Conservation (phyloP, 2,797 vertebrate species). For the Bryconaethiops microstoma region DNA sequence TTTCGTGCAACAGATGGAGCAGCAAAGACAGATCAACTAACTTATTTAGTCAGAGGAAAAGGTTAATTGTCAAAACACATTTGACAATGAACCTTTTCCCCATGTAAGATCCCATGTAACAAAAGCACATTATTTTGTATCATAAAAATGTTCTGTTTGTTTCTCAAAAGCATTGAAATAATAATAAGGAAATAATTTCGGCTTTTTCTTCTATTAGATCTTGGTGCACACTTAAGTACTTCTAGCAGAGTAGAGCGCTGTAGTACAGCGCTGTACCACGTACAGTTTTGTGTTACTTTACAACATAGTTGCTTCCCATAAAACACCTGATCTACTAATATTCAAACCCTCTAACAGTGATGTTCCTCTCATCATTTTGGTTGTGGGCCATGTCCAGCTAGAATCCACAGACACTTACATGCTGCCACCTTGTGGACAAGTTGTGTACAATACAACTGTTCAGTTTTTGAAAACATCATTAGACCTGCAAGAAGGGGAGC, state of each 20-base stretch:
- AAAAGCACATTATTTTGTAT: background rate
- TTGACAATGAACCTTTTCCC: too few species aligned
- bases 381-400: background rate
- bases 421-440: conserved; percentile 69
- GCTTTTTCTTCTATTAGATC: background rate
- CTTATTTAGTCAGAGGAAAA: too few species aligned
- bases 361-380: background rate
- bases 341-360: background rate
- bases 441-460: background rate
- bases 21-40: too few species aligned
- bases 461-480: background rate
- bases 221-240: background rate
- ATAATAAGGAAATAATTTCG: too few species aligned
- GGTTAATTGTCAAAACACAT: too few species aligned
- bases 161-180: background rate
- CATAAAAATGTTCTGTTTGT: background rate
- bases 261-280: too few species aligned
- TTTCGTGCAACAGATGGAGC: too few species aligned
- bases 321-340: background rate
- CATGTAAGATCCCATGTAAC: background rate
- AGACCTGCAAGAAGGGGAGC: background rate
- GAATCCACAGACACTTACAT: conserved; percentile 36
- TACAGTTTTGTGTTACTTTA: too few species aligned
- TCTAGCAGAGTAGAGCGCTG: background rate
- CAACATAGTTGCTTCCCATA: too few species aligned